These are phyloP conservation scores for Caloenas nicobarica DNA, from an alignment of 2,113 vertebrate species.

Conservation along the genomic window DNA sequence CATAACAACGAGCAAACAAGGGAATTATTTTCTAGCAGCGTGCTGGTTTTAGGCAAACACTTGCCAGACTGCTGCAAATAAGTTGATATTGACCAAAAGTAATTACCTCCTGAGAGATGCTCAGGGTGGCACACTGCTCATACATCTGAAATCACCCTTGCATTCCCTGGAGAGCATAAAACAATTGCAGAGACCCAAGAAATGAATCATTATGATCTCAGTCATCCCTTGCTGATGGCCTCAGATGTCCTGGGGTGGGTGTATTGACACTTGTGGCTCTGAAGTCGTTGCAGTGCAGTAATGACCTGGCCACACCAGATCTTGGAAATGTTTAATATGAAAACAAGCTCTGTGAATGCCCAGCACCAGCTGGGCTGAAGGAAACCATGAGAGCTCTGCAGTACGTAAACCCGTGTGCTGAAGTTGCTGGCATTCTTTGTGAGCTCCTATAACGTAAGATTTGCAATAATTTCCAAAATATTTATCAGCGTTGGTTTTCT, in stretches of 20 bases:
- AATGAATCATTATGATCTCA: not conserved
- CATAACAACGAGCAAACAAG: not conserved
- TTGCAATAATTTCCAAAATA: not conserved
- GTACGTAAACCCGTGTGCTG: not conserved
- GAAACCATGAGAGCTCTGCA: not conserved
- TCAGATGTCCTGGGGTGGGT: not conserved
- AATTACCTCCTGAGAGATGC: slow-evolving; percentile 1
- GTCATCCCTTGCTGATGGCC: not conserved
- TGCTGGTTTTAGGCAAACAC: not conserved
- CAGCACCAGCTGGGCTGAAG: not conserved
- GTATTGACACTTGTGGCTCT: not conserved
- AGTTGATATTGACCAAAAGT: not conserved
- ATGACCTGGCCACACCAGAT: not conserved
- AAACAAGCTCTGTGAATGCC: not conserved
- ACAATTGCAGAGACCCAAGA: not conserved
- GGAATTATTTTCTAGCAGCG: not conserved
- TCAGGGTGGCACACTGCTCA: not conserved
- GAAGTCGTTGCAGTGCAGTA: not conserved
- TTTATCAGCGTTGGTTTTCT: not conserved
- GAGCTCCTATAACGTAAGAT: not conserved
- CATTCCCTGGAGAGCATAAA: not conserved
- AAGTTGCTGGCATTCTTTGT: not conserved
- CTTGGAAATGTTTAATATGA: rapidly evolving
- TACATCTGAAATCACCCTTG: not conserved
- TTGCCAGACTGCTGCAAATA: slow-evolving; percentile 1